Conservation (phyloP, 92 coral and sea anemone species). For the Heliopora coerulea region DNA sequence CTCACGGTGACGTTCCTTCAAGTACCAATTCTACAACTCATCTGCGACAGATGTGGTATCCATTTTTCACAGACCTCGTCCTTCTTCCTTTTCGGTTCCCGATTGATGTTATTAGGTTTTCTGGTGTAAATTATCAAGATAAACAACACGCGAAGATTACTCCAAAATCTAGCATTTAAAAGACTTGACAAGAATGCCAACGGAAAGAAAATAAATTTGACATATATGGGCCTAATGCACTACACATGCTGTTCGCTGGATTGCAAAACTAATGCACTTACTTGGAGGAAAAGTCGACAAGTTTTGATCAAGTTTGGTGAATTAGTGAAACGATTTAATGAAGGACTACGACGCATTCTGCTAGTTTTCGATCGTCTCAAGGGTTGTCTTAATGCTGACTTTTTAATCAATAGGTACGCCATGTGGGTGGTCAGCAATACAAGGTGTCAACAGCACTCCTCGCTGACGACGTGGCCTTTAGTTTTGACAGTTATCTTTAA, state of each 20-base stretch:
- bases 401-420: conserved; percentile 28
- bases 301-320: background rate
- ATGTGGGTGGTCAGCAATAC: conserved; percentile 42
- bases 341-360: background rate
- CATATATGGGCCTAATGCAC: conserved; percentile 37
- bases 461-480: conserved; percentile 31
- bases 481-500: conserved; percentile 42
- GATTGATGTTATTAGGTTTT: conserved; percentile 26
- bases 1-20: no score
- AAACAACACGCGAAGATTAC: conserved; percentile 36
- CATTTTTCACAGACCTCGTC: conserved; percentile 6
- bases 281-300: background rate
- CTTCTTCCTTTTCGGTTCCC: conserved; percentile 9
- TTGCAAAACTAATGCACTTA: background rate
- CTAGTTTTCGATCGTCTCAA: background rate
- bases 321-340: background rate
- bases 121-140: conserved; percentile 45
- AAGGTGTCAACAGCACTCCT: conserved; percentile 39
- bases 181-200: conserved; percentile 29
- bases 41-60: conserved; percentile 21
- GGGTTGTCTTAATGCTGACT: conserved; percentile 34
- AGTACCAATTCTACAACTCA: no score
- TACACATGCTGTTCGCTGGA: conserved; percentile 23
- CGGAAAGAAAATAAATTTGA: conserved; percentile 44
- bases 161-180: conserved; percentile 38